Evolutionary conservation across 2,113 vertebrate genomes (phyloP).

Genomic region (Mobula hypostoma): DNA sequence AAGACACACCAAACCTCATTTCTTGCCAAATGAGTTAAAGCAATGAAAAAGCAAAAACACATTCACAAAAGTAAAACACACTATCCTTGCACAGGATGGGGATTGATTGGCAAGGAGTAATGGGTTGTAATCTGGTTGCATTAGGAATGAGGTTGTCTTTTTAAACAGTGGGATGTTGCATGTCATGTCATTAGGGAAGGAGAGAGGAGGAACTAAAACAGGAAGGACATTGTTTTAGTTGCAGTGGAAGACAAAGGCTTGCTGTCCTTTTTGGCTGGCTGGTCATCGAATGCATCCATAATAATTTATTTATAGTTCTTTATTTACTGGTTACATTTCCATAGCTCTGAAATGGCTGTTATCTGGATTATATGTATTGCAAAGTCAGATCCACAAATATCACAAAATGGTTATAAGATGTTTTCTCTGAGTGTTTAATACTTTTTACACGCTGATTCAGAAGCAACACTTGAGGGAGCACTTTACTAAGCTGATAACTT

Average conservation of each 20-base stretch:
- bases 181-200: neutral
- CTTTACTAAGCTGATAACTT: neutral
- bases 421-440: neutral
- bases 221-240: neutral
- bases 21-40: neutral
- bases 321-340: neutral
- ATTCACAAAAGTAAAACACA: neutral
- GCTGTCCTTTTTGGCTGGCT: neutral
- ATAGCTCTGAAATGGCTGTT: neutral
- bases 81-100: neutral
- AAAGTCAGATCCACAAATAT: neutral
- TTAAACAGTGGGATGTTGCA: neutral
- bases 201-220: neutral
- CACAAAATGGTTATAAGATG: neutral
- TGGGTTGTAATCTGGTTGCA: neutral
- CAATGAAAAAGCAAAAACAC: neutral
- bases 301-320: neutral
- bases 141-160: neutral
- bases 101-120: neutral
- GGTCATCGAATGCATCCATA: too few species aligned
- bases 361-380: neutral
- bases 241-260: neutral
- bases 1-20: too few species aligned
- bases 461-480: conserved; percentile 4
- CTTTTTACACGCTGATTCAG: neutral